Base-by-base conservation (phyloP, 1,140 invertebrate species). In the Procambarus clarkii region DNA sequence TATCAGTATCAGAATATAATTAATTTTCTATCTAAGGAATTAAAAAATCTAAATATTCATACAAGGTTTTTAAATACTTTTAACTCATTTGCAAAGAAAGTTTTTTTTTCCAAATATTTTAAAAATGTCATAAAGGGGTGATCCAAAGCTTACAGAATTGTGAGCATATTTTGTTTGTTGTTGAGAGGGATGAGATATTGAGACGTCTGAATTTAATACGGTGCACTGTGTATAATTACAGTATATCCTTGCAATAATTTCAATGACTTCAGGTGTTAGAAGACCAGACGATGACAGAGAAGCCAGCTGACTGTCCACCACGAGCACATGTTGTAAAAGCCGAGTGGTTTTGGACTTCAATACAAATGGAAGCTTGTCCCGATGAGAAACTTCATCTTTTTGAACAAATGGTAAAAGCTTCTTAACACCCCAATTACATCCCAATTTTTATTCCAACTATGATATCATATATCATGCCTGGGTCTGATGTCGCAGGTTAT, bases 311-410 rank as follows among this genome's bases (percentile, higher is more conserved):
- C 83, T 88, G 92, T 60, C 92, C 93, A 13, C 78, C 91, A 13
- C 92, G 93, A 80, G 93, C 93, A 24, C 96, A 97, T 93, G 95
- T 98, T 77, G 97, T 98, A 64, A 98, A 97, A 94, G 97, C 97
- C 34, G 97, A 99, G 95, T 99, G 98, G 98, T 99, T 99, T 95
- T 99, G 98, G 98, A 97, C 96, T 0, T 98, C 98, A 71, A 97
- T 99, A 83, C 98, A 99, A 95, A 98, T 99, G 95, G 97, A 98
- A 93, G 97, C 97, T 92, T 98, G 98, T 94, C 97, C 98, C 74
- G 96, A 97, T 94, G 98, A 99, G 94, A 97, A 96, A 93, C 96
- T 98, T 91, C 98, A 98, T 95, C 95, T 97, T 24, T 97, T 97
- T 93, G 91, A 93, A 88, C 79, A 91, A 88, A 46, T 64, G 64